These are phyloP conservation scores for Anolis sagrei DNA, from an alignment of 2,113 vertebrate genomes.

Conservation along the genomic window DNA sequence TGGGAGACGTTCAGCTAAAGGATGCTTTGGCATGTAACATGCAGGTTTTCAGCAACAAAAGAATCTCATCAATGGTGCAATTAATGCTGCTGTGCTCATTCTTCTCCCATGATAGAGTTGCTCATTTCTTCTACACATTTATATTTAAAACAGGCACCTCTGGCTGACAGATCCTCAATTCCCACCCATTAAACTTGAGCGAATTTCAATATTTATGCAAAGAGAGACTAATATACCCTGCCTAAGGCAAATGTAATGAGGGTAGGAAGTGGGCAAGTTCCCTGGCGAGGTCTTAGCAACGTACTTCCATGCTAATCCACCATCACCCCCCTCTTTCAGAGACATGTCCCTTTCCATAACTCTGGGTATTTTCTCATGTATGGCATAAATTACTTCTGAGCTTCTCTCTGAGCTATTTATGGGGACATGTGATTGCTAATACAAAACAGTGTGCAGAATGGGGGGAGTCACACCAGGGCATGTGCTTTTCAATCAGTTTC, in stretches of 20 bases:
- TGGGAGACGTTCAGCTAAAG: not conserved
- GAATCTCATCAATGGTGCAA: not conserved
- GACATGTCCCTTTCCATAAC: fast-evolving
- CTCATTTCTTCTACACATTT: constrained; percentile 23
- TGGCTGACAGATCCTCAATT: constrained; percentile 30
- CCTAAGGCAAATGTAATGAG: constrained; percentile 24
- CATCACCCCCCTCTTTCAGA: fast-evolving
- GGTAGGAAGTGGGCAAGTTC: not conserved
- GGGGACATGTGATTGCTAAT: not conserved
- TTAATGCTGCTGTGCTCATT: constrained; percentile 9
- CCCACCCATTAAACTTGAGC: constrained; percentile 26
- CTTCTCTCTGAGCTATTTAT: constrained; percentile 7
- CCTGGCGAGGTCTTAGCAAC: constrained; percentile 3
- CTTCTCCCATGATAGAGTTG: constrained; percentile 24
- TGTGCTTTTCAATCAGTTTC: not conserved
- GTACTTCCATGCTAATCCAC: constrained; percentile 12
- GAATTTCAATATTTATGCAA: constrained; percentile 42
- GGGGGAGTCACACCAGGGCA: not conserved
- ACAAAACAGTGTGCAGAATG: not conserved
- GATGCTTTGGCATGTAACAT: not conserved
- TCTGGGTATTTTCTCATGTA: not conserved
- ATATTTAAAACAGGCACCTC: constrained; percentile 15
- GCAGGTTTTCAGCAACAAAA: not conserved
- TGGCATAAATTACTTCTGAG: not conserved
- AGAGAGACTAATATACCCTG: constrained; percentile 25